These are phyloP conservation scores for Heliconius hewitsoni DNA, from an alignment of 1,140 invertebrate species.

Conservation along the genomic window DNA sequence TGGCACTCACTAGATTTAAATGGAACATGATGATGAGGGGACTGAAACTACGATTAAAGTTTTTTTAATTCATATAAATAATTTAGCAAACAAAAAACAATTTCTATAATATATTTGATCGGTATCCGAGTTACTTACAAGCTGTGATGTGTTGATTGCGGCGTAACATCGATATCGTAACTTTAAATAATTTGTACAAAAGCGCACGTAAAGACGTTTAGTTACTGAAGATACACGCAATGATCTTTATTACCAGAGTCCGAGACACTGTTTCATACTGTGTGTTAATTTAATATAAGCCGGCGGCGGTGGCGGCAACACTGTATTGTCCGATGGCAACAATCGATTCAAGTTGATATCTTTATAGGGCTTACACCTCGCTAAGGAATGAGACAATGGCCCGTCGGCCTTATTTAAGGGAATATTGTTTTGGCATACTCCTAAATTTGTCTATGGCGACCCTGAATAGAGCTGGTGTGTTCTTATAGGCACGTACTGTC, in stretches of 20 bases:
- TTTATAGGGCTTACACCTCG: background rate
- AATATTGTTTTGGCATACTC: constrained; percentile 1
- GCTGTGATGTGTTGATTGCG: background rate
- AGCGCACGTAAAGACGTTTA: background rate
- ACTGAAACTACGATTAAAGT: no score
- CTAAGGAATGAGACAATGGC: constrained; percentile 7
- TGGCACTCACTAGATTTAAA: no score
- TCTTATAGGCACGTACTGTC: no score
- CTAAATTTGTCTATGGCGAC: constrained; percentile 8
- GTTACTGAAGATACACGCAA: background rate
- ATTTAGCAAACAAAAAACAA: background rate
- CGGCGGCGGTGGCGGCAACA: background rate
- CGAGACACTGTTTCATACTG: background rate
- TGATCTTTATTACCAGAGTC: background rate
- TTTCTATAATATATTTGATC: background rate
- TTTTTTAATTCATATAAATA: background rate
- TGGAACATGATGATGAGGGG: no score
- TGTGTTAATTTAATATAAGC: background rate
- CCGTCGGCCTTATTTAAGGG: background rate
- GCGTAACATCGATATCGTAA: background rate
- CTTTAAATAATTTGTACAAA: constrained; percentile 5
- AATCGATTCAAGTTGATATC: constrained; percentile 3
- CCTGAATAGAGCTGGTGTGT: background rate
- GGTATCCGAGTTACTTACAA: background rate
- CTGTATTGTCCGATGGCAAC: constrained; percentile 6